Evolutionary conservation across 2,113 vertebrate genomes (phyloP).

Genomic region (Corythornis madagascariensis): DNA sequence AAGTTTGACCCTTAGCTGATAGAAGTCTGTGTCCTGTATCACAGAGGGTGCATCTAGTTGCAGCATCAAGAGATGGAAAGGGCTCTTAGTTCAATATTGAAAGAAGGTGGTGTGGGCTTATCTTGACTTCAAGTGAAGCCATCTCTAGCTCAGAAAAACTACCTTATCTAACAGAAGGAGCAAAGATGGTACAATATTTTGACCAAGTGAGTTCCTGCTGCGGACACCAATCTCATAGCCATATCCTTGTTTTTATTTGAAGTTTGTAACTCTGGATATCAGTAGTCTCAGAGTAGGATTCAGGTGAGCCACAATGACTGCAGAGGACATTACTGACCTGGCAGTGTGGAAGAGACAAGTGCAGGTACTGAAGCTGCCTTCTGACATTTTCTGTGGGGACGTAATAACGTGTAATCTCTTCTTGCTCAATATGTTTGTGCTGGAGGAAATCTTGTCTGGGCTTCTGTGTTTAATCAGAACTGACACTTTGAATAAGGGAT

Average conservation of each 20-base stretch:
- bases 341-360: not conserved
- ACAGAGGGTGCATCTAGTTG: not conserved
- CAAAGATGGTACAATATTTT: not conserved
- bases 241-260: not conserved
- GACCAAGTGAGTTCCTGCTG: not conserved
- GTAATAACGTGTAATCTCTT: not conserved
- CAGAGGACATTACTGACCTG: not conserved
- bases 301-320: not conserved
- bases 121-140: not conserved
- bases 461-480: slow-evolving; percentile 60
- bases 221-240: not conserved
- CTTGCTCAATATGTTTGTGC: slow-evolving; percentile 52
- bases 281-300: not conserved
- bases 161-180: not conserved
- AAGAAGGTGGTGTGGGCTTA: not conserved
- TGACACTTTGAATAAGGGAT: slow-evolving; percentile 25
- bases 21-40: not conserved
- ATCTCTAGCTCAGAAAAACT: not conserved
- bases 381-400: not conserved
- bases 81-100: not conserved
- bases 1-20: not conserved
- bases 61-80: not conserved
- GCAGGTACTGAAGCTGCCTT: not conserved
- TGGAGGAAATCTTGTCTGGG: slow-evolving; percentile 26
- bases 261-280: not conserved